Evolutionary conservation across 2,113 vertebrate genomes (phyloP), one percentile per base, ranked within the genome.

Genomic region (Catharus bicknelli): DNA sequence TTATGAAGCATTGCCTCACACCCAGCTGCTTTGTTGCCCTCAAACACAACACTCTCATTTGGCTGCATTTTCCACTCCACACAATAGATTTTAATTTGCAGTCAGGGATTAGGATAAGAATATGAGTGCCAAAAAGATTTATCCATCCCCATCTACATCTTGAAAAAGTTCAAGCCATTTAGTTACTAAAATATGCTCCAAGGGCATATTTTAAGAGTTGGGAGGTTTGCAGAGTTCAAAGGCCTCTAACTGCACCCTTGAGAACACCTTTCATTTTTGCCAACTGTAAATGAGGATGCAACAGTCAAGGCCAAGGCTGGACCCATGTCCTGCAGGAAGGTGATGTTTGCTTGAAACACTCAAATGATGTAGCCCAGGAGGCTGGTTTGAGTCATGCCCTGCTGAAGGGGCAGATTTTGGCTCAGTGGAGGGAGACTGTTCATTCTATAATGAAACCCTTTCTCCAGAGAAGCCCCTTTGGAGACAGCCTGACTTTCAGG

Each of bases 101-200:
- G 14, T 48, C 0, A 0, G 4, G 4, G 53, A 16, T 43, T 51
- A 47, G 40, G 1, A 0, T 19, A 54, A 83, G 45, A 77, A 47
- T 61, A 32, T 0, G 0, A 69, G 21, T 47, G 34, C 42, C 55
- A 50, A 22, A 22, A 85, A 70, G 42, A 54, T 30, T 62, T 69
- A 32, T 15, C 20, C 18, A 20, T 66, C 42, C 17, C 23, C 19
- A 38, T 38, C 29, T 70, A 48, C 10, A 27, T 22, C 22, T 53
- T 74, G 29, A 74, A 78, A 78, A 48, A 5, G 3, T n/a, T 45
- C 4, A 10, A 40, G 51, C 7, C 23, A 17, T 55, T 88, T 22
- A 64, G 17, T 50, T 77, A 11, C 36, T 63, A 23, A 53, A 67
- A 53, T 50, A 8, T 32, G 9, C 54, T 72, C 7, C 9, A 21